Conservation (phyloP, 2,888 invertebrate species). For the Eupeodes latifasciatus region DNA sequence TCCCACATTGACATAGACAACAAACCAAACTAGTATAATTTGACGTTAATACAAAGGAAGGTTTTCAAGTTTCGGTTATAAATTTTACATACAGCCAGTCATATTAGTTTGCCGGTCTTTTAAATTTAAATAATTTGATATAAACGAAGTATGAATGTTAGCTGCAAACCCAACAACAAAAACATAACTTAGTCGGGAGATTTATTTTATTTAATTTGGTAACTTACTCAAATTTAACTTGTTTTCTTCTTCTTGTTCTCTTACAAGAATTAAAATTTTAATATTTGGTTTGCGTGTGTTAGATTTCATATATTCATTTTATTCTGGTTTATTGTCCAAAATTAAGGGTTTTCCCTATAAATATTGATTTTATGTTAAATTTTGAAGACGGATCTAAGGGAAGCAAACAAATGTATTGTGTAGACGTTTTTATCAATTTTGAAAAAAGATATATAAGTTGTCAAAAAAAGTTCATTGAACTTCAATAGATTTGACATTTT, state of each 20-base stretch:
- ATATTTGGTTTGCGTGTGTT: background rate
- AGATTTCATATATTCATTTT: background rate
- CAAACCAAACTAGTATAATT: slow-evolving; percentile 25
- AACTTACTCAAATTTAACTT: background rate
- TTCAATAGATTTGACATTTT: background rate
- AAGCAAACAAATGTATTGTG: no score
- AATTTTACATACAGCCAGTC: background rate
- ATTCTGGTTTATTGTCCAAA: background rate
- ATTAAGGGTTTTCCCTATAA: background rate
- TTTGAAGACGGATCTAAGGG: background rate
- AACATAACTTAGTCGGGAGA: background rate
- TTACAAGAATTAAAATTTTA: background rate
- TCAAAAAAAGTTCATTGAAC: slow-evolving; percentile 6
- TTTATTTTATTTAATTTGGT: background rate
- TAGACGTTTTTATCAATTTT: background rate
- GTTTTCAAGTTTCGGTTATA: slow-evolving; percentile 28
- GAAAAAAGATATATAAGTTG: background rate
- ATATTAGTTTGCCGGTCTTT: background rate
- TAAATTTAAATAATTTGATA: background rate
- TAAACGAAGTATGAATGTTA: background rate
- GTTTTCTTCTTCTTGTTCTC: background rate
- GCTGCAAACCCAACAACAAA: background rate
- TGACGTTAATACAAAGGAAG: slow-evolving; percentile 25
- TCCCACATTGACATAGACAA: background rate
- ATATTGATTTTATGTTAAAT: background rate